A percentile compares a stretch with the other conserved stretches of the same genome.
Evolutionary conservation across 2,888 invertebrate species (phyloP).

Genomic region (Chironomus riparius): DNA sequence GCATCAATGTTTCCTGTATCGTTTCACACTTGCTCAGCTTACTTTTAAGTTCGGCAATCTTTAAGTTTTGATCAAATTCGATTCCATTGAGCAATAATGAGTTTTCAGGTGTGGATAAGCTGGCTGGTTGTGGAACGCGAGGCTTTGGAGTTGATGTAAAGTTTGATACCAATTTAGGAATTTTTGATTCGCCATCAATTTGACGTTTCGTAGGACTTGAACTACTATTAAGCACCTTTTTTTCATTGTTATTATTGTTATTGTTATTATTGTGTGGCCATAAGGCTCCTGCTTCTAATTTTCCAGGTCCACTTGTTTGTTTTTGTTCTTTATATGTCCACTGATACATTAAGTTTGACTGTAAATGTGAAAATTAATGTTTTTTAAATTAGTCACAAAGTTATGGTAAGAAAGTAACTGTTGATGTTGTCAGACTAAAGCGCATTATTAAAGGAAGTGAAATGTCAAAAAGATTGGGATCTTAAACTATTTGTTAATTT

Average conservation of each 20-base stretch:
- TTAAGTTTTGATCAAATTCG: slow-evolving; percentile 1
- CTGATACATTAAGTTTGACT: slow-evolving; percentile 86
- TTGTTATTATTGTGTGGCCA: slow-evolving; percentile 56
- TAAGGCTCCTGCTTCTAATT: slow-evolving; percentile 54
- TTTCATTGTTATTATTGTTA: slow-evolving; percentile 29
- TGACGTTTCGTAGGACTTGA: neutral
- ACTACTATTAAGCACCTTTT: slow-evolving; percentile 8
- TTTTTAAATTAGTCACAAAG: no score
- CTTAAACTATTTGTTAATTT: no score
- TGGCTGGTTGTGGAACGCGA: neutral
- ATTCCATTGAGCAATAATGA: slow-evolving; percentile 12
- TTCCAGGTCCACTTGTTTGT: slow-evolving; percentile 59
- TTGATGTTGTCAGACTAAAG: neutral
- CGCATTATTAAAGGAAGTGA: no score
- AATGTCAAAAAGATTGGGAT: no score
- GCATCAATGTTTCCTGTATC: neutral
- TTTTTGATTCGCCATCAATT: slow-evolving; percentile 20
- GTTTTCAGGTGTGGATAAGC: neutral
- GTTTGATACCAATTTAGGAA: slow-evolving; percentile 10
- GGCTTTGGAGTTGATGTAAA: slow-evolving; percentile 10
- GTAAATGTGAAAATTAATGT: slow-evolving; percentile 32
- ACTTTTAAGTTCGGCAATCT: neutral
- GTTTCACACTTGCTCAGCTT: slow-evolving; percentile 14
- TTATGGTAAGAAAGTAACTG: no score
- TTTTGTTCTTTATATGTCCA: slow-evolving; percentile 74